Evolutionary conservation across 2,797 vertebrate species (phyloP).

Genomic region (Arnoldichthys spilopterus): DNA sequence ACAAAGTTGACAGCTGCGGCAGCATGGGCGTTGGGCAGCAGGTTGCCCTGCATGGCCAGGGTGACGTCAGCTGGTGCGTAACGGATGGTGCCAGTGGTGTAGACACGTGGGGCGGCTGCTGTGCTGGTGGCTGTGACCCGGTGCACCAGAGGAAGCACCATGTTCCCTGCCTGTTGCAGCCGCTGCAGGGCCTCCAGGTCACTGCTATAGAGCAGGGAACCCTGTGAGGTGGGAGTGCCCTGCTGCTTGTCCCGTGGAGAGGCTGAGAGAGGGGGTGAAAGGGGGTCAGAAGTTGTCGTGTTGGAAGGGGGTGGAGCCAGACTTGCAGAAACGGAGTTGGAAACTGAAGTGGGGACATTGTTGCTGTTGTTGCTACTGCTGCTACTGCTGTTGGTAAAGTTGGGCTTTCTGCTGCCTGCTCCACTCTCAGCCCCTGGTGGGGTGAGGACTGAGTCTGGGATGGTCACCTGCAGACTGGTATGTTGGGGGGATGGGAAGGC

Average conservation of each 20-base stretch:
- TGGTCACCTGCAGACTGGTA: constrained; percentile 87
- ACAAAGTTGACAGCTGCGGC: constrained; percentile 89
- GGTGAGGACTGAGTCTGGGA: constrained; percentile 97
- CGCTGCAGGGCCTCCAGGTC: constrained; percentile 96
- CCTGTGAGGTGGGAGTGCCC: constrained; percentile 84
- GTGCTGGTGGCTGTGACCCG: constrained; percentile 91
- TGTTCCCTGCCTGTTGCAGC: constrained; percentile 90
- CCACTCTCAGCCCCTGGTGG: constrained; percentile 92
- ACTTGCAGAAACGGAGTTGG: constrained; percentile 71
- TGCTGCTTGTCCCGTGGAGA: constrained; percentile 97
- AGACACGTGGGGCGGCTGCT: constrained; percentile 91
- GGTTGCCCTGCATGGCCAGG: constrained; percentile 95
- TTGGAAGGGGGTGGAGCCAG: constrained; percentile 78
- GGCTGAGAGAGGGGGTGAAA: constrained; percentile 97
- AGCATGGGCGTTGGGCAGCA: constrained; percentile 86
- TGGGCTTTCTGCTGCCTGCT: constrained; percentile 83
- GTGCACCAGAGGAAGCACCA: constrained; percentile 94
- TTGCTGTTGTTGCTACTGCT: constrained; percentile 77
- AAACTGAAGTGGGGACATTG: constrained; percentile 79
- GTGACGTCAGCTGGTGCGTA: constrained; percentile 98
- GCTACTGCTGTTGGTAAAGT: constrained; percentile 84
- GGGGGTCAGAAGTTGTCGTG: constrained; percentile 86
- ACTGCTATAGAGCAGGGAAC: constrained; percentile 93
- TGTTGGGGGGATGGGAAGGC: constrained; percentile 91
- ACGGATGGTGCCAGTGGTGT: constrained; percentile 98